phyloP scores from a whole-genome alignment of 2,888 invertebrate genomes.

The Germaria angustata region DNA sequence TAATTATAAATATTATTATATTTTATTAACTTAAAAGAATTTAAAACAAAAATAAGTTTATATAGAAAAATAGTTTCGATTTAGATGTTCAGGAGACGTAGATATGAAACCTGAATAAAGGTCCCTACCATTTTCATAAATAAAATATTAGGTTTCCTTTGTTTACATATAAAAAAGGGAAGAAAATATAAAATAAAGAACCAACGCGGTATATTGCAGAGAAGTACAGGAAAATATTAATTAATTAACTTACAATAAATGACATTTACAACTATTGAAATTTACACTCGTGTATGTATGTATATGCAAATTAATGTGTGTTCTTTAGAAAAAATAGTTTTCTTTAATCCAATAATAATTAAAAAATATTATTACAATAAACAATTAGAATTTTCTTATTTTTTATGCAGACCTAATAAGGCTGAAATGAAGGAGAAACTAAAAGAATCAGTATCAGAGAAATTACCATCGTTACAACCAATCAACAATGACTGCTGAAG shows the following conservation, averaged over 20 bases:
- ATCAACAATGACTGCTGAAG: constrained; percentile 3
- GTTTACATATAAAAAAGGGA: not conserved
- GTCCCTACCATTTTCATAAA: not conserved
- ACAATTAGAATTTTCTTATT: constrained; percentile 61
- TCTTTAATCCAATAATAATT: constrained; percentile 62
- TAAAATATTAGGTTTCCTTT: not conserved
- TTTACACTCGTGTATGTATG: constrained; percentile 18
- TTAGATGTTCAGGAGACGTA: not conserved
- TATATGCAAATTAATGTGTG: not conserved
- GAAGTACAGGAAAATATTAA: constrained; percentile 38
- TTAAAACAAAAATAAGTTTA: constrained; percentile 27
- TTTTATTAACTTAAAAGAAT: constrained; percentile 37
- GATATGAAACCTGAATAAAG: constrained; percentile 7
- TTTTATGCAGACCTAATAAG: constrained; percentile 75
- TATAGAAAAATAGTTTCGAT: not conserved
- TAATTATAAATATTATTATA: constrained; percentile 5
- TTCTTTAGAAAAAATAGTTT: constrained; percentile 50
- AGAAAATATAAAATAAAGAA: constrained; percentile 27
- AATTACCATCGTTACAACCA: constrained; percentile 37
- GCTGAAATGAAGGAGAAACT: constrained; percentile 77
- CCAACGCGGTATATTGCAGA: constrained; percentile 3
- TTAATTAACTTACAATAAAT: constrained; percentile 65
- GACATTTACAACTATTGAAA: constrained; percentile 67
- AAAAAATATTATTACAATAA: constrained; percentile 40
- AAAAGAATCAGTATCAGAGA: constrained; percentile 72